Percentiles rank a stretch among this genome's conserved stretches.
phyloP scores from a whole-genome alignment of 2,797 vertebrate species.

The Sebastes iracundus region DNA sequence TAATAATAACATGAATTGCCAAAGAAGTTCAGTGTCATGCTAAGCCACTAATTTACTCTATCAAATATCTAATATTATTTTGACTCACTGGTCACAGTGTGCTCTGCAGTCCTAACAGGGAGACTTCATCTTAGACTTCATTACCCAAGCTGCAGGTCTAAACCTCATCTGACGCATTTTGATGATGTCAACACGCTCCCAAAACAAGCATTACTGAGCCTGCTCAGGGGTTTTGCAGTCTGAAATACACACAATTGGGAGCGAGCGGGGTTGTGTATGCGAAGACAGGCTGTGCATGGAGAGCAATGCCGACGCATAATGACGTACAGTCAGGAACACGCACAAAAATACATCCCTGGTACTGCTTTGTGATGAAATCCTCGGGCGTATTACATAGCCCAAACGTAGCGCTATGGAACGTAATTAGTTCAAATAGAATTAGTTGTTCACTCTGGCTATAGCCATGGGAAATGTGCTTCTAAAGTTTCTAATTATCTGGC shows the following conservation, averaged over 20 bases:
- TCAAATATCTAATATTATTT: neutral
- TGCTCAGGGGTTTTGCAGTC: slow-evolving; percentile 13
- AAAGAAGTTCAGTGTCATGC: neutral
- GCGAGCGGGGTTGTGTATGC: slow-evolving; percentile 16
- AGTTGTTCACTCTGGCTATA: slow-evolving; percentile 80
- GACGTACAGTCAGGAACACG: slow-evolving; percentile 46
- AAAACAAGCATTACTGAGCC: slow-evolving; percentile 29
- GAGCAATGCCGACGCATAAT: slow-evolving; percentile 27
- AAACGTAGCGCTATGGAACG: slow-evolving; percentile 73
- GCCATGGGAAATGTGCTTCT: slow-evolving; percentile 83
- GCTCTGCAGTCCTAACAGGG: neutral
- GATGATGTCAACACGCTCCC: slow-evolving; percentile 61
- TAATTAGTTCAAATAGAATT: slow-evolving; percentile 86
- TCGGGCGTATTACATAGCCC: slow-evolving; percentile 68
- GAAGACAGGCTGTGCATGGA: slow-evolving; percentile 30
- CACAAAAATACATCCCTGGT: slow-evolving; percentile 59
- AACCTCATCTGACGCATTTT: slow-evolving; percentile 40
- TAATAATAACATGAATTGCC: neutral
- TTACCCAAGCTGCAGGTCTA: slow-evolving; percentile 27
- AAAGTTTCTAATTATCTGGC: slow-evolving; percentile 85
- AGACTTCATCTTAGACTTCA: slow-evolving; percentile 28
- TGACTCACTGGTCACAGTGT: neutral
- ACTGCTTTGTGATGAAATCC: slow-evolving; percentile 74
- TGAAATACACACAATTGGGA: slow-evolving; percentile 46
- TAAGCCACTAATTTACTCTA: neutral